phyloP scores from a whole-genome alignment of 2,797 vertebrate genomes.

The Peromyscus aztecus region DNA sequence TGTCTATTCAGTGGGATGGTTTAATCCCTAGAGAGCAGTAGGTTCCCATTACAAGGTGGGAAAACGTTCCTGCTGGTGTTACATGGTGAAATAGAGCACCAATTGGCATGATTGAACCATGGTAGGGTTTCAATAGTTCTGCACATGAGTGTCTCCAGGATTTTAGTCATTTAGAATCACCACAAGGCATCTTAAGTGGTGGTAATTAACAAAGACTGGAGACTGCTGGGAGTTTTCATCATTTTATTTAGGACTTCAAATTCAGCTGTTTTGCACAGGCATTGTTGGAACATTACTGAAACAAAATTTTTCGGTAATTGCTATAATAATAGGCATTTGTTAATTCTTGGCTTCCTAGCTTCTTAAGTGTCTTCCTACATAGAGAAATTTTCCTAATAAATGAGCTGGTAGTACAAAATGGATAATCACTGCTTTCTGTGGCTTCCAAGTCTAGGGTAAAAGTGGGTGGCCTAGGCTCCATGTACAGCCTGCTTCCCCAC shows the following conservation, averaged over 20 bases:
- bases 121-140: not conserved
- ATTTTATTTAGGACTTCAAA: not conserved
- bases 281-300: not conserved
- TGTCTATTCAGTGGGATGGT: not conserved
- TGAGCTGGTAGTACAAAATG: not conserved
- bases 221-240: not conserved
- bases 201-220: not conserved
- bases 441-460: not conserved
- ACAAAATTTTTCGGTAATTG: not conserved
- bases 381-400: not conserved
- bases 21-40: not conserved
- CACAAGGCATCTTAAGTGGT: not conserved
- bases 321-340: not conserved
- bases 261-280: not conserved
- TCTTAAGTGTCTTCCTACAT: not conserved
- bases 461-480: not conserved
- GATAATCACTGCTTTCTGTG: not conserved
- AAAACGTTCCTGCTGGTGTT: not conserved
- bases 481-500: not conserved
- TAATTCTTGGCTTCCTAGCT: slow-evolving; percentile 22
- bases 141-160: not conserved
- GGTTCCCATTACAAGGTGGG: not conserved
- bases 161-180: not conserved
- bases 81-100: not conserved
- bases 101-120: not conserved